A percentile compares a stretch with the other conserved stretches of the same genome.
These are phyloP conservation scores for Spea bombifrons DNA, from an alignment of 2,113 vertebrate species.

Conservation along the genomic window DNA sequence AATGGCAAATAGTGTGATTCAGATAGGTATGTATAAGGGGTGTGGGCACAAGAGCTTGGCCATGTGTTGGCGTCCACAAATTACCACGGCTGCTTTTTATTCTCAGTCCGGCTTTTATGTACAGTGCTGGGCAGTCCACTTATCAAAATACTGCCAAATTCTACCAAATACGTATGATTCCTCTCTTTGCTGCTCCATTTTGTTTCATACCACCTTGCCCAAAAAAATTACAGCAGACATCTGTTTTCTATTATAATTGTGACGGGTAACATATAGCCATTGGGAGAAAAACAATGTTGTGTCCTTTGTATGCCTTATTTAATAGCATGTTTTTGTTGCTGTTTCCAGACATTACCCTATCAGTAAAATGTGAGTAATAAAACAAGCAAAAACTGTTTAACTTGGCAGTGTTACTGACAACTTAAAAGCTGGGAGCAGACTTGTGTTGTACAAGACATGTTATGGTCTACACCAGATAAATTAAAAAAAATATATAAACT, in stretches of 20 bases:
- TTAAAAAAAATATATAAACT: conserved; percentile 19
- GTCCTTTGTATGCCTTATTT: conserved; percentile 34
- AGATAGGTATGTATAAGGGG: too few species aligned
- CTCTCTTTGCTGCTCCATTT: too few species aligned
- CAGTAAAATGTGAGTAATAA: conserved; percentile 20
- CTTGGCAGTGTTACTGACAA: not conserved
- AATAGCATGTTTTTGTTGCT: conserved; percentile 33
- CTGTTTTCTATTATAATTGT: not conserved
- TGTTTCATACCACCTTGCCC: too few species aligned
- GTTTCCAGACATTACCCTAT: not conserved
- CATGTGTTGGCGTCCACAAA: too few species aligned
- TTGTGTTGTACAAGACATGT: conserved; percentile 24
- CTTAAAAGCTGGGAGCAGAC: conserved; percentile 32
- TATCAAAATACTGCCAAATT: too few species aligned
- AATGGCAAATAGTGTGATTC: too few species aligned
- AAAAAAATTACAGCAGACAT: too few species aligned
- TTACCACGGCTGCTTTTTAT: too few species aligned
- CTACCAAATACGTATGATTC: too few species aligned
- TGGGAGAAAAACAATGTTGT: not conserved
- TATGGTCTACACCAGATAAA: conserved; percentile 43
- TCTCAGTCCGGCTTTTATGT: too few species aligned
- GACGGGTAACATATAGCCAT: not conserved
- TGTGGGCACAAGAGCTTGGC: too few species aligned
- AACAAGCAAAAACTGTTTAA: conserved; percentile 17
- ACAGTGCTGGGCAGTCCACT: too few species aligned